A percentile compares a stretch with the other conserved stretches of the same genome.
phyloP scores from a whole-genome alignment of 2,113 vertebrate genomes.

The Carlito syrichta region DNA sequence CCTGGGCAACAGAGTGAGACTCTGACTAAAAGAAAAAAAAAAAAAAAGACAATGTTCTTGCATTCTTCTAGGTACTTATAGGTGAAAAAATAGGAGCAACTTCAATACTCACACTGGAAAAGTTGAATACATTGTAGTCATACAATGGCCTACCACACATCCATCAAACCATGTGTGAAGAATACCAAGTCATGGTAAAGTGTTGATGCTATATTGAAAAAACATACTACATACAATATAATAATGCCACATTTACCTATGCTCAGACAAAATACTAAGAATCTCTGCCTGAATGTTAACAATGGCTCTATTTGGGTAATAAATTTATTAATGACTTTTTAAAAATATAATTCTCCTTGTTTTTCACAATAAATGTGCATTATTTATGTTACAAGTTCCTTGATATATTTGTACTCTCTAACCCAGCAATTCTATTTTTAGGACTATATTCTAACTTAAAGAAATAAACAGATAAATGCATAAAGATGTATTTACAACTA shows the following conservation, averaged over 20 bases:
- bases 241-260: background rate
- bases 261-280: background rate
- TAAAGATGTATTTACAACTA: background rate
- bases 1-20: too few species aligned
- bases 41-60: too few species aligned
- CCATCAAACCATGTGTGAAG: background rate
- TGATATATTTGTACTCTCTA: background rate
- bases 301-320: background rate
- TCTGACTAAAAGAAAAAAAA: too few species aligned
- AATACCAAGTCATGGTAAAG: background rate
- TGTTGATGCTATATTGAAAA: background rate
- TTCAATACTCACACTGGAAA: background rate
- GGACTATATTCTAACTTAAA: background rate
- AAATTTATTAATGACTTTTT: background rate
- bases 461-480: background rate
- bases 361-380: background rate
- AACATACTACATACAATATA: background rate
- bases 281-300: background rate
- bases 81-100: background rate
- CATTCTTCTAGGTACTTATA: background rate
- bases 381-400: background rate
- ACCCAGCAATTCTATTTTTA: background rate
- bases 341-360: background rate
- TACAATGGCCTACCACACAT: background rate
- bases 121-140: background rate